Percentiles rank a stretch among this genome's conserved stretches.
phyloP scores from a whole-genome alignment of 2,888 invertebrate species.

The Frankliniella intonsa region DNA sequence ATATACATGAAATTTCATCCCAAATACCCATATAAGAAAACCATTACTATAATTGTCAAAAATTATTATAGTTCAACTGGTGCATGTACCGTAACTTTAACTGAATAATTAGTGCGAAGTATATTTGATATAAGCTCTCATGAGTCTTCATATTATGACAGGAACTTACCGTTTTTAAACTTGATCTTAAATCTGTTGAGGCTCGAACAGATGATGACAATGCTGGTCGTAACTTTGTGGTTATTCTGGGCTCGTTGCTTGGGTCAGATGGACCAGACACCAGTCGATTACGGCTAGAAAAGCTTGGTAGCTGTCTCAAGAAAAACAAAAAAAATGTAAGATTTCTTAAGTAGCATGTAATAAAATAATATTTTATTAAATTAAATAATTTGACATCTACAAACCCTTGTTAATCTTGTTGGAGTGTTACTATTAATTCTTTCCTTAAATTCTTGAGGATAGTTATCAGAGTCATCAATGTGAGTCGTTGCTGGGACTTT shows the following conservation, averaged over 20 bases:
- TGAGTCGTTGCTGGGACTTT: background rate
- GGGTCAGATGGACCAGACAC: too few species aligned
- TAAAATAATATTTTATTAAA: background rate
- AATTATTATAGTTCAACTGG: background rate
- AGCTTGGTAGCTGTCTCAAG: background rate
- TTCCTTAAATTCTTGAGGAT: background rate
- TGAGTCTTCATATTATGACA: background rate
- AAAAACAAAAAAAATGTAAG: background rate
- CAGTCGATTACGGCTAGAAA: background rate
- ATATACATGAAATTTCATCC: too few species aligned
- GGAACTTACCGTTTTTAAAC: background rate
- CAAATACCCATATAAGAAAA: background rate
- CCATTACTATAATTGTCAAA: background rate
- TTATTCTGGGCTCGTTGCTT: background rate
- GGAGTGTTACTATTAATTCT: background rate
- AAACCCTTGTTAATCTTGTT: background rate
- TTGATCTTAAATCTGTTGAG: background rate
- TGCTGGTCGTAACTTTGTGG: background rate
- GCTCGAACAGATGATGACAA: background rate
- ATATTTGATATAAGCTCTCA: background rate
- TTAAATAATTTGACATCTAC: background rate
- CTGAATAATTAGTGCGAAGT: background rate
- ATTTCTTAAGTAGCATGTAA: background rate
- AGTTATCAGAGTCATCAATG: background rate
- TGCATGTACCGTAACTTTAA: background rate